Conservation (phyloP, 2,888 invertebrate genomes). For the Prosapia bicincta region DNA sequence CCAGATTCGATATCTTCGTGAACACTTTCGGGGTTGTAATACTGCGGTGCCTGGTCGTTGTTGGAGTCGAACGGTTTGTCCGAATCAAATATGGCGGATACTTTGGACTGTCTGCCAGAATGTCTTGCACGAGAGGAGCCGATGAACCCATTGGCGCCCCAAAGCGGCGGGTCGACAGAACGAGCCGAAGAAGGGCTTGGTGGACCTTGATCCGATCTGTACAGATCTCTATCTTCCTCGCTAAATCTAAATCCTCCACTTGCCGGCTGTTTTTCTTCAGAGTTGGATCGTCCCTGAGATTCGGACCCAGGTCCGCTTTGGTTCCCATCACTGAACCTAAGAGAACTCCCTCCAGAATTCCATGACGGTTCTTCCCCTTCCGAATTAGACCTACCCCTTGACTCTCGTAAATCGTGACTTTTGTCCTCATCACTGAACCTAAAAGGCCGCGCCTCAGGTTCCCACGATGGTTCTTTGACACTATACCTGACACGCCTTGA, state of each 20-base stretch:
- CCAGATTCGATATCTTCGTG: constrained; percentile 4
- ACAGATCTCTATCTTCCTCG: neutral
- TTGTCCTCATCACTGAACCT: neutral
- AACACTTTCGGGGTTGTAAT: constrained; percentile 10
- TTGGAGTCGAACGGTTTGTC: constrained; percentile 3
- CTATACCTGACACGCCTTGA: neutral
- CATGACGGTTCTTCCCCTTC: neutral
- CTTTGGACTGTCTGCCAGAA: constrained; percentile 12
- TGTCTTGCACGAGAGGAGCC: neutral
- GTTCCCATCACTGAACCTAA: neutral
- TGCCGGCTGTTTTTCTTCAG: neutral
- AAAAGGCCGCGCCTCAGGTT: neutral
- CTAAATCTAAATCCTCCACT: neutral
- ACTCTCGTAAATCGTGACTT: neutral
- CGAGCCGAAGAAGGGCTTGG: neutral
- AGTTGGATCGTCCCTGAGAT: neutral
- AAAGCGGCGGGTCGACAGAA: neutral
- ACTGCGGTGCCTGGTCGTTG: neutral
- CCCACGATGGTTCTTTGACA: neutral
- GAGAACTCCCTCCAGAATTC: neutral
- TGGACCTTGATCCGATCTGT: neutral
- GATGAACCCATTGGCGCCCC: neutral
- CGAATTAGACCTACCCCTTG: constrained; percentile 8
- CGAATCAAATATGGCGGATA: constrained; percentile 9
- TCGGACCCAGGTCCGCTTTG: neutral